Conservation (phyloP, 2,797 vertebrate species). For the Sarcoramphus papa region DNA sequence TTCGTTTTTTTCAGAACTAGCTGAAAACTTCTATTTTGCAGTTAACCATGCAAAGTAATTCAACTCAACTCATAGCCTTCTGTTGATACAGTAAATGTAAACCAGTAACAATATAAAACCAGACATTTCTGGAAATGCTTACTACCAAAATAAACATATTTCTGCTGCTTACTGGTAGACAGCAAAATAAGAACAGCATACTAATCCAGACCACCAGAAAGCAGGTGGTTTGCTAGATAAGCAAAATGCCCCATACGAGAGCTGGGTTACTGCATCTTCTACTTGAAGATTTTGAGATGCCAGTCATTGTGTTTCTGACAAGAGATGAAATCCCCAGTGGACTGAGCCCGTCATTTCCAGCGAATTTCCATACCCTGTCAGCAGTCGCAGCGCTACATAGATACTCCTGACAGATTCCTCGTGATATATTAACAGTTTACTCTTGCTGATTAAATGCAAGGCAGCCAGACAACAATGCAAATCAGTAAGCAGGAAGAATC, state of each 20-base stretch:
- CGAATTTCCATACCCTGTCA: background rate
- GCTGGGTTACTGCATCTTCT: slow-evolving; percentile 46
- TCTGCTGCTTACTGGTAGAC: slow-evolving; percentile 53
- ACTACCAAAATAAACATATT: slow-evolving; percentile 74
- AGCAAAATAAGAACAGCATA: slow-evolving; percentile 51
- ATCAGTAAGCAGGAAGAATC: background rate
- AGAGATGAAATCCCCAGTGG: background rate
- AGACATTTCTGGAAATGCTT: slow-evolving; percentile 26
- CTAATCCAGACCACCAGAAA: slow-evolving; percentile 46
- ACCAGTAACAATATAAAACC: background rate
- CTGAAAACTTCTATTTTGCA: slow-evolving; percentile 7
- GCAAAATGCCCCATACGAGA: slow-evolving; percentile 26
- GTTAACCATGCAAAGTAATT: slow-evolving; percentile 30
- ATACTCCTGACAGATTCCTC: slow-evolving; percentile 3
- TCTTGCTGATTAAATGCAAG: background rate
- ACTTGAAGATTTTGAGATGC: slow-evolving; percentile 46
- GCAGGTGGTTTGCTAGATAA: slow-evolving; percentile 71
- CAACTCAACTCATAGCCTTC: background rate
- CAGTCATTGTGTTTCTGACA: slow-evolving; percentile 29
- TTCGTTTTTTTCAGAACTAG: background rate
- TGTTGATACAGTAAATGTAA: background rate
- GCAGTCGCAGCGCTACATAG: background rate
- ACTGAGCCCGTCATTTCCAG: background rate
- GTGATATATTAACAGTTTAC: background rate
- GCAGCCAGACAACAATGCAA: background rate